Conservation (phyloP, 2,113 vertebrate species). For the Scolopax mira region DNA sequence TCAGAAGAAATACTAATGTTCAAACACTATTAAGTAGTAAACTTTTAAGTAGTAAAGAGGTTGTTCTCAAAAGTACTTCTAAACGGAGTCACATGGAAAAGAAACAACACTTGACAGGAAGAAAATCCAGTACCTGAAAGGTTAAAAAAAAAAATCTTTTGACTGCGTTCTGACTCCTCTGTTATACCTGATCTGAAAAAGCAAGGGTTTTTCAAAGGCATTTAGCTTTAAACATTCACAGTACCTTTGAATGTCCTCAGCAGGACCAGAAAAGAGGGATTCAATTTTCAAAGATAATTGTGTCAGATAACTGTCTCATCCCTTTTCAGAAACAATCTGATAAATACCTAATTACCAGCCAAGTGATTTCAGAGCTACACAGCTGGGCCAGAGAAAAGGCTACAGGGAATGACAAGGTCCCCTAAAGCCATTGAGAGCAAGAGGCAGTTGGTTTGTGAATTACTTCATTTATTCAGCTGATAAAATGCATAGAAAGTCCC, state of each 20-base stretch:
- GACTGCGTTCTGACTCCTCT: constrained; percentile 29
- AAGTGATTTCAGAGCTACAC: constrained; percentile 75
- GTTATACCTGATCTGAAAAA: constrained; percentile 37
- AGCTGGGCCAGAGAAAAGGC: constrained; percentile 63
- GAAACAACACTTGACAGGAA: neutral
- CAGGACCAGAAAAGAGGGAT: constrained; percentile 72
- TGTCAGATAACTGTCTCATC: constrained; percentile 84
- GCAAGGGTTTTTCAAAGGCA: constrained; percentile 72
- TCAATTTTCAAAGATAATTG: constrained; percentile 89
- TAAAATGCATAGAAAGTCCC: constrained; percentile 23
- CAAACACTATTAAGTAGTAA: neutral
- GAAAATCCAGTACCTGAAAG: constrained; percentile 10
- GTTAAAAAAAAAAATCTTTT: neutral
- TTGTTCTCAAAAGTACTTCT: constrained; percentile 29
- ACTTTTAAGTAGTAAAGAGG: neutral
- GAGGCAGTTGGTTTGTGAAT: constrained; percentile 67
- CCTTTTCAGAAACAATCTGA: constrained; percentile 88
- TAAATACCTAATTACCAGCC: constrained; percentile 94
- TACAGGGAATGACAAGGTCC: constrained; percentile 59
- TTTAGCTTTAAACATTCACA: constrained; percentile 65
- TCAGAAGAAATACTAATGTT: neutral
- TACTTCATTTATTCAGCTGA: constrained; percentile 78
- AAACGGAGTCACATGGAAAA: neutral
- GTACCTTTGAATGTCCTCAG: constrained; percentile 71
- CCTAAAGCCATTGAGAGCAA: constrained; percentile 45